Evolutionary conservation across 2,888 invertebrate genomes (phyloP), one percentile per base, ranked within the genome.

Genomic region (Lymantria dispar): DNA sequence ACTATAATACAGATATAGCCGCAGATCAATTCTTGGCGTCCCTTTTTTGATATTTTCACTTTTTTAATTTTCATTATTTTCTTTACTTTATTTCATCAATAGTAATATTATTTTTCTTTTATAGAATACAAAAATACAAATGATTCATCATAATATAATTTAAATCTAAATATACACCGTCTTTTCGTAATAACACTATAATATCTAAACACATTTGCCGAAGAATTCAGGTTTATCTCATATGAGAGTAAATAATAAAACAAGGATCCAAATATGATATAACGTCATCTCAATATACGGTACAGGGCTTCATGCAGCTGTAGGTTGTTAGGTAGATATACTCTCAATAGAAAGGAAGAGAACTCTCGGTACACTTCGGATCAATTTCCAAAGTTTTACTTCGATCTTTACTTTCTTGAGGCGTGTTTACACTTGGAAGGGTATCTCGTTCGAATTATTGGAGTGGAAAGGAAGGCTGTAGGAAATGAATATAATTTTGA

Each of bases 351-450:
- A 66, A 74, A 71, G 64, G 75, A 70, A 63, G 62, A 66, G 50
- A 78, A 74, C 74, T 76, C 74, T 73, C 64, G 55, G 74, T 71
- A 74, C 68, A 78, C 81, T 78, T 64, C 67, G 77, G 82, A 84
- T 85, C 84, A 82, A 85, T 85, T 83, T 80, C 75, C 71, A 70
- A 86, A 86, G 80, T 86, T 85, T 76, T 73, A 74, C 81, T 80
- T 78, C 83, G 75, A 79, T 82, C 80, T 76, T 76, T 70, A 56
- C 66, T 68, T 68, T 66, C 58, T 45, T 68, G 69, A 62, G 78
- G 61, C 45, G 52, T 58, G 70, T 70, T 52, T 67, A 70, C 72
- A 74, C 60, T 60, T 50, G 43, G 33, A 45, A 44, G n/a, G 41
- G 46, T 50, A 56, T 13, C 45, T 51, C 60, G 58, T 60, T 65